Evolutionary conservation across 2,888 invertebrate species (phyloP).

Genomic region (Orthosia gothica): DNA sequence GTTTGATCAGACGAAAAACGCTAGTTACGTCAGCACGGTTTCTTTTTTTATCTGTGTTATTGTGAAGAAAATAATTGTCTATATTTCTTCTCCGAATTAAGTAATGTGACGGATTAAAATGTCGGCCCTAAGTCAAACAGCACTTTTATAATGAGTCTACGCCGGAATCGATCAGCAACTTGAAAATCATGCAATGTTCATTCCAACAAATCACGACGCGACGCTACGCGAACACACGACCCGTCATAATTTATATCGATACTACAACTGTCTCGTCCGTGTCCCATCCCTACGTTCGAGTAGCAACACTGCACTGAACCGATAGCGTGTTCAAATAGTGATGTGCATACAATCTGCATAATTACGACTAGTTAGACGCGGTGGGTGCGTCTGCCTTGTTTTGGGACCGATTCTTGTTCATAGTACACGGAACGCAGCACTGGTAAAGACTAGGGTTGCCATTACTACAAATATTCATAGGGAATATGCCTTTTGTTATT

Average conservation of each 20-base stretch:
- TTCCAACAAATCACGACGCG: background rate
- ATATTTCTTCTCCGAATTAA: no score
- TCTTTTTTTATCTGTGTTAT: no score
- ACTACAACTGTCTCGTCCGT: background rate
- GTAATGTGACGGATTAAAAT: no score
- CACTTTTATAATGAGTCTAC: no score
- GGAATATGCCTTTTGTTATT: no score
- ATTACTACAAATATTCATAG: no score
- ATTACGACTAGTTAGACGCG: constrained; percentile 55
- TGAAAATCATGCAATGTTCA: background rate
- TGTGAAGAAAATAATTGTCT: no score
- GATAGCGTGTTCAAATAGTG: constrained; percentile 82
- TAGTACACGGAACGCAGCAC: background rate
- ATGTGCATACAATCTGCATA: constrained; percentile 81
- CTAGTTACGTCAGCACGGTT: no score
- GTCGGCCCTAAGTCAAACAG: no score
- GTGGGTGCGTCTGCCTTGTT: constrained; percentile 25
- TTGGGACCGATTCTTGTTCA: background rate
- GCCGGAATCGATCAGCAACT: no score
- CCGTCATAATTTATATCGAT: constrained; percentile 30
- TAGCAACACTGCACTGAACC: constrained; percentile 71
- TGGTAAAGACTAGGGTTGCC: no score
- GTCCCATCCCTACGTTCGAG: constrained; percentile 59
- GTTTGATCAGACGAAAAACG: no score
- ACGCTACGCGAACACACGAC: background rate